Conservation (phyloP, 2,797 vertebrate genomes). For the Paramormyrops hopkinsi region DNA sequence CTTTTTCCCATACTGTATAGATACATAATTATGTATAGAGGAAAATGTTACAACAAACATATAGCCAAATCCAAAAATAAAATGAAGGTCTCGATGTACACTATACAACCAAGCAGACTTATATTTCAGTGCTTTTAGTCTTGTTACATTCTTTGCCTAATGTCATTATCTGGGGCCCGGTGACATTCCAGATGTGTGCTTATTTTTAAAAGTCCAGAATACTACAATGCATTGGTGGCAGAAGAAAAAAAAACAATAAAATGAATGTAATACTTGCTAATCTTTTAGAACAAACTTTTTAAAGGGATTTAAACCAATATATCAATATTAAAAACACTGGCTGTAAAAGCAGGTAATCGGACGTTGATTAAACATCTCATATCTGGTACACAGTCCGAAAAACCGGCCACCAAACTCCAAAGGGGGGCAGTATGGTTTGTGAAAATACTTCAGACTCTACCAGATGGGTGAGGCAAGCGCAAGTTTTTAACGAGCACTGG, state of each 20-base stretch:
- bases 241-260: neutral
- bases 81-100: constrained; percentile 17
- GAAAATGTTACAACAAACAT: constrained; percentile 7
- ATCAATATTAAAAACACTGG: neutral
- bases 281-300: neutral
- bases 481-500: neutral
- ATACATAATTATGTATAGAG: constrained; percentile 41
- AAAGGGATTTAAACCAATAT: neutral
- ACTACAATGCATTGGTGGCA: neutral
- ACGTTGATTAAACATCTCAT: neutral
- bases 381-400: neutral
- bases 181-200: neutral
- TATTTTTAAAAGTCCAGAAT: neutral
- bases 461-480: neutral
- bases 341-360: neutral
- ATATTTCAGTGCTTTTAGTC: constrained; percentile 24
- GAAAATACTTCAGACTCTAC: neutral
- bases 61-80: constrained; percentile 7
- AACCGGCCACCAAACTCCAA: neutral
- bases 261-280: neutral
- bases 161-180: neutral
- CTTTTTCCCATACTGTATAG: constrained; percentile 46
- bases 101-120: neutral
- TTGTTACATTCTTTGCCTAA: constrained; percentile 17
- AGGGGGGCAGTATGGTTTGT: neutral